A percentile compares a stretch with the other conserved stretches of the same genome.
Conservation (phyloP, 2,113 vertebrate genomes). For the Guaruba guarouba region DNA sequence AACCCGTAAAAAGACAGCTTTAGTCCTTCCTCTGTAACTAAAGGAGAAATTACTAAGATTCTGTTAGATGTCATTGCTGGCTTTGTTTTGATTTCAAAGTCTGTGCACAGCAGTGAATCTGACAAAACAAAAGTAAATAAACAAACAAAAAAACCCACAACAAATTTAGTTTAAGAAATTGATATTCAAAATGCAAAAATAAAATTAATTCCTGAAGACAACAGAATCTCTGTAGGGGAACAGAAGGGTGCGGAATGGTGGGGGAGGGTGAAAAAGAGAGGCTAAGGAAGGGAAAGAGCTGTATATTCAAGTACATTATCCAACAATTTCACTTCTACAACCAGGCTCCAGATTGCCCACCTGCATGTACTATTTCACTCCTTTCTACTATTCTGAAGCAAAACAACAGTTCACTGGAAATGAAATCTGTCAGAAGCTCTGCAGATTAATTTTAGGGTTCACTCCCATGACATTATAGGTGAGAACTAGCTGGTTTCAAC, state of each 20-base stretch:
- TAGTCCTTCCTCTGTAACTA: constrained; percentile 28
- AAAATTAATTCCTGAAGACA: neutral
- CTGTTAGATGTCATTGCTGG: neutral
- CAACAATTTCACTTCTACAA: neutral
- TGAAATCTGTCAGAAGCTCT: neutral
- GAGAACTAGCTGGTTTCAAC: neutral
- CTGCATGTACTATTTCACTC: neutral
- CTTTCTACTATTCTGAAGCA: neutral
- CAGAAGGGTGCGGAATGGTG: accelerated
- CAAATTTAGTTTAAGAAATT: neutral
- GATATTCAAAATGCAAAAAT: neutral
- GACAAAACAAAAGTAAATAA: neutral
- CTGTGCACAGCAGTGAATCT: neutral
- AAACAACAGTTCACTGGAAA: neutral
- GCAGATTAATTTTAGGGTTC: neutral
- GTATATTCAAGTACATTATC: neutral
- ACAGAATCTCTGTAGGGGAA: neutral
- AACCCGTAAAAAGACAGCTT: constrained; percentile 13
- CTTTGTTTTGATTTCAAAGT: constrained; percentile 20
- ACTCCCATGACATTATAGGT: neutral
- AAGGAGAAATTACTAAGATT: constrained; percentile 22
- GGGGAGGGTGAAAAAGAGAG: neutral
- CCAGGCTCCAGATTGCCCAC: neutral
- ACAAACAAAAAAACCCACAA: neutral
- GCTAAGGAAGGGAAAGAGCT: neutral